Percentiles rank a stretch among this genome's conserved stretches.
phyloP scores from a whole-genome alignment of 2,113 vertebrate genomes.

The Xenopus tropicalis region DNA sequence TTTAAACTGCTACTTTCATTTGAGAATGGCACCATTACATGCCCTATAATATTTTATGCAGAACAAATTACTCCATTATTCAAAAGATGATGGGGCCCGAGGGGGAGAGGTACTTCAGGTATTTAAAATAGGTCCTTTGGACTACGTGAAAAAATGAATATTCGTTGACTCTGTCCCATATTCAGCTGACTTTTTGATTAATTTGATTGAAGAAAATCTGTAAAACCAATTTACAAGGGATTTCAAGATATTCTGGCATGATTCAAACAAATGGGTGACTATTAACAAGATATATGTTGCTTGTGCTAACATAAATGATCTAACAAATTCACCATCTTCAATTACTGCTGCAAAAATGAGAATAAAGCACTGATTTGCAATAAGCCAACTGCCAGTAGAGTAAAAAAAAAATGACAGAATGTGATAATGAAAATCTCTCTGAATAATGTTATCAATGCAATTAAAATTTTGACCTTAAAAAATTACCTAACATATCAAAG shows the following conservation, averaged over 20 bases:
- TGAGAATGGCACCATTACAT: slow-evolving; percentile 40
- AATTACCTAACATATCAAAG: slow-evolving; percentile 32
- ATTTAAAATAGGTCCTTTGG: slow-evolving; percentile 29
- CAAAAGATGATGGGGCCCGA: slow-evolving; percentile 39
- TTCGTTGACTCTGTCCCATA: slow-evolving; percentile 11
- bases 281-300: slow-evolving; percentile 57
- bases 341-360: slow-evolving; percentile 47
- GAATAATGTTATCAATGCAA: slow-evolving; percentile 44
- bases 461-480: slow-evolving; percentile 43
- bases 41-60: slow-evolving; percentile 41
- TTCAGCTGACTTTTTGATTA: slow-evolving; percentile 53
- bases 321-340: slow-evolving; percentile 53
- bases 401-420: slow-evolving; percentile 39
- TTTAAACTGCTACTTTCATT: slow-evolving; percentile 33
- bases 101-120: slow-evolving; percentile 28
- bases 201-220: slow-evolving; percentile 54
- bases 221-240: slow-evolving; percentile 54
- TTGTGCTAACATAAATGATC: slow-evolving; percentile 55
- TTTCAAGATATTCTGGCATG: slow-evolving; percentile 51
- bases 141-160: slow-evolving; percentile 35
- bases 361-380: slow-evolving; percentile 49
- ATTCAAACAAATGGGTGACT: slow-evolving; percentile 51
- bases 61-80: slow-evolving; percentile 45
- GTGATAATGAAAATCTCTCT: slow-evolving; percentile 41
- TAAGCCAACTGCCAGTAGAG: slow-evolving; percentile 53